Percentiles rank a stretch among this genome's conserved stretches.
phyloP scores from a whole-genome alignment of 2,113 vertebrate genomes.

The Calonectris borealis region DNA sequence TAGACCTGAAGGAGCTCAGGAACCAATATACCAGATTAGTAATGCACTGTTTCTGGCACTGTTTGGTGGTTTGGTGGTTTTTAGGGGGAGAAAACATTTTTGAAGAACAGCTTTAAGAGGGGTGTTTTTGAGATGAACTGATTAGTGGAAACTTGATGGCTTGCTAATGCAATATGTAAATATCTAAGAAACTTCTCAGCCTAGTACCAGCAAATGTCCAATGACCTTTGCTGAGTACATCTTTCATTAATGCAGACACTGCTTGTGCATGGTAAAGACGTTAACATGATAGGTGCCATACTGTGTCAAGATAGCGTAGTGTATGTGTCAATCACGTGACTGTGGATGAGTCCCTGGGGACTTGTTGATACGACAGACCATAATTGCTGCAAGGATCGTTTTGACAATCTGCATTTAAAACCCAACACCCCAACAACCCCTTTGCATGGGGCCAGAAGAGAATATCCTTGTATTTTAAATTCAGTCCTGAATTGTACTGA shows the following conservation, averaged over 20 bases:
- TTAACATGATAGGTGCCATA: background rate
- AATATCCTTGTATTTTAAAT: background rate
- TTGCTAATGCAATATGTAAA: background rate
- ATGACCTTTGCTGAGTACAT: background rate
- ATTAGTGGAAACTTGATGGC: background rate
- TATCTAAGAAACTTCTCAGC: background rate
- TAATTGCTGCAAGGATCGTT: conserved; percentile 48
- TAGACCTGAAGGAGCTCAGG: background rate
- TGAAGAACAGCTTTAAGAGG: background rate
- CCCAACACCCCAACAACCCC: conserved; percentile 29
- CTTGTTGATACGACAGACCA: conserved; percentile 58
- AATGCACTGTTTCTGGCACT: background rate
- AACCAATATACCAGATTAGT: background rate
- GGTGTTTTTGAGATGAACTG: background rate
- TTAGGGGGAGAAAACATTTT: background rate
- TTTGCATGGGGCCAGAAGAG: background rate
- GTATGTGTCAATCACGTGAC: conserved; percentile 29
- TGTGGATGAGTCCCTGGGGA: conserved; percentile 35
- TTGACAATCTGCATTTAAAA: conserved; percentile 62
- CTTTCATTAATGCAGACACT: background rate
- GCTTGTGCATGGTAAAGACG: background rate
- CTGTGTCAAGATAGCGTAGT: background rate
- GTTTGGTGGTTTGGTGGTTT: background rate
- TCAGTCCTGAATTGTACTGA: background rate
- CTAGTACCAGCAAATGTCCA: background rate